Percentiles rank a stretch among this genome's conserved stretches.
Evolutionary conservation across 2,113 vertebrate species (phyloP).

Genomic region (Gobius niger): DNA sequence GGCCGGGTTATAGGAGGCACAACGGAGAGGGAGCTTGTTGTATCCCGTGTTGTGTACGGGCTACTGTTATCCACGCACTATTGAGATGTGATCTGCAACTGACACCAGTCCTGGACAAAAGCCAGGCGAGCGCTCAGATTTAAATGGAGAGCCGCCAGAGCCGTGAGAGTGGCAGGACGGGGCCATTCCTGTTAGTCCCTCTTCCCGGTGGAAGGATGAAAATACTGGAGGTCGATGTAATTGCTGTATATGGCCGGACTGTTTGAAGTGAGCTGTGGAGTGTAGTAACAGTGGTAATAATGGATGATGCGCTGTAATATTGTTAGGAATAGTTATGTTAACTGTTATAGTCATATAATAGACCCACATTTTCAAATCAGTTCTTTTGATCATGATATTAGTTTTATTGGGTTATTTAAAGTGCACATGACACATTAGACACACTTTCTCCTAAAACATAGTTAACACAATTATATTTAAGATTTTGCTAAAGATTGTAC

Average conservation of each 20-base stretch:
- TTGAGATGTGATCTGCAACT: conserved; percentile 16
- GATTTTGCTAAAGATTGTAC: too few relatives aligned
- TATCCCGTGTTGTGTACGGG: conserved; percentile 38
- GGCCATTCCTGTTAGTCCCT: not conserved
- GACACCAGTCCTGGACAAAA: conserved; percentile 18
- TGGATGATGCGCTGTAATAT: too few relatives aligned
- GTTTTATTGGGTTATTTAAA: too few relatives aligned
- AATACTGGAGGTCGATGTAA: conserved; percentile 1
- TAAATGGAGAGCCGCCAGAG: conserved; percentile 9
- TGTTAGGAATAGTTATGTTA: too few relatives aligned
- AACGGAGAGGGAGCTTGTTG: conserved; percentile 20
- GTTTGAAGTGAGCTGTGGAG: not conserved
- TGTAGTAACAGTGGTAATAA: too few relatives aligned
- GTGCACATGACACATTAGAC: too few relatives aligned
- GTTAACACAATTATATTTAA: too few relatives aligned
- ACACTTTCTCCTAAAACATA: too few relatives aligned
- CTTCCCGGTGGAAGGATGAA: not conserved
- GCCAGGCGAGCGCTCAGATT: conserved; percentile 15
- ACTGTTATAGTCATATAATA: too few relatives aligned
- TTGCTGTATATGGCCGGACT: not conserved
- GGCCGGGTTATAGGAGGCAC: conserved; percentile 31
- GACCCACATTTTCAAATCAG: too few relatives aligned
- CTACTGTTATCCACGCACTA: conserved; percentile 36
- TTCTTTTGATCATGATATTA: too few relatives aligned
- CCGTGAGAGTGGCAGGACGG: conserved; percentile 4